Base-by-base conservation (phyloP, 2,113 vertebrate genomes). In the Panthera tigris region DNA sequence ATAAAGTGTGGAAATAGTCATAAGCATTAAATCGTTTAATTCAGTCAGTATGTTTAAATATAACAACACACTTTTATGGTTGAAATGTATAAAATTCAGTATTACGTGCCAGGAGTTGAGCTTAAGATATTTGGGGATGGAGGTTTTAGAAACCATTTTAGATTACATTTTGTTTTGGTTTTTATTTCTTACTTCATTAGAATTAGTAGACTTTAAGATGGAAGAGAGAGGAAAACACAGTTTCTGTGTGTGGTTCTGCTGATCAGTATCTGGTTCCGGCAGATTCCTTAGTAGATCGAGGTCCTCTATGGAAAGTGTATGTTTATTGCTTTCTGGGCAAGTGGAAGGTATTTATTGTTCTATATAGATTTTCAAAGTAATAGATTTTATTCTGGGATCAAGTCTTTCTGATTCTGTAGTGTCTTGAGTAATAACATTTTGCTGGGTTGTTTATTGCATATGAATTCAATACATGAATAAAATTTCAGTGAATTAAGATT, bases 401-500 rank as follows among this genome's bases (percentile, higher is more conserved):
- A 9, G 18, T 95, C 84, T 95, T 91, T 81, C 41, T 81, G 27
- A 86, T 89, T 95, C 23, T 78, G 41, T 90, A 66, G 18, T 45
- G 13, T 74, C 66, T 36, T 78, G 83, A 41, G 15, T 96, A 71
- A 84, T 57, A 74, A 55, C 19, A 79, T 76, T 83, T 91, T 31
- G 3, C 6, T 31, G 31, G 15, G 10, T 55, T 81, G 23, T 15
- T 85, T 93, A 79, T 79, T 93, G 18, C 33, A 52, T 96, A 14
- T 95, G n/a, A 89, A 91, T 95, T 87, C 4, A 91, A 2, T 87
- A 65, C 14, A 73, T 73, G 57, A 80, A 83, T 80, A 93, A 69
- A 91, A 52, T 48, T 85, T 61, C 21, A 94, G n/a, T 92, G n/a
- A 86, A 93, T 66, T 96, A 88, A 97, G 71, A 91, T 87, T 63